Evolutionary conservation across 2,888 invertebrate species (phyloP).

Genomic region (Pyrrhosoma nymphula): DNA sequence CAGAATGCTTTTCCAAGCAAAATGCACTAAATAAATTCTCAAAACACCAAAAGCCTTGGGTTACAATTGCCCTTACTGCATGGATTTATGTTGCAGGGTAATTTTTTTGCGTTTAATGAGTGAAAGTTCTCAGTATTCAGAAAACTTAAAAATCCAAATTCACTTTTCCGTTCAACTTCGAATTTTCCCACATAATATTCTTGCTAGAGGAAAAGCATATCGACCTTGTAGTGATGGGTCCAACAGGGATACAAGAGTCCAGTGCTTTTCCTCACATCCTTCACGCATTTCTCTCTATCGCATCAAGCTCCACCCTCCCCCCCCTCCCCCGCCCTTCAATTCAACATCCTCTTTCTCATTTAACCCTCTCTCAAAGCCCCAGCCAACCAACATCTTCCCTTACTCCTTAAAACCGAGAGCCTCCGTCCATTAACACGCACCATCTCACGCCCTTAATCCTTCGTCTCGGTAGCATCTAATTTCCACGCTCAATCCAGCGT

Average conservation of each 20-base stretch:
- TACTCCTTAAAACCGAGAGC: conserved; percentile 10
- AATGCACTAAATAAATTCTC: no score
- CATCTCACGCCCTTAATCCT: conserved; percentile 58
- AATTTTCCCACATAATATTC: no score
- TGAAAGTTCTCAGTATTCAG: no score
- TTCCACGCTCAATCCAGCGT: conserved; percentile 67
- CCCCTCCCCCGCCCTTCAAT: not conserved
- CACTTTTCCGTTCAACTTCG: no score
- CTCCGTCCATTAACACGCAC: conserved; percentile 60
- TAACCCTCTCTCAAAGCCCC: not conserved
- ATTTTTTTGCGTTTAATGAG: no score
- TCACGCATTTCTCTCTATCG: not conserved
- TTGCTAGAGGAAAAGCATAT: no score
- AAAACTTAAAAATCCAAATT: no score
- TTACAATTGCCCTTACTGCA: no score
- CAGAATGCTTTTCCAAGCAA: no score
- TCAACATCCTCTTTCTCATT: not conserved
- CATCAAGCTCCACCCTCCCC: not conserved
- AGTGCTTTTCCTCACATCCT: not conserved
- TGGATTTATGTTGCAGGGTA: no score
- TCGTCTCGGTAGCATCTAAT: conserved; percentile 66
- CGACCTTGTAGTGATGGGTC: no score
- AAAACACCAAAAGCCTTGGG: no score
- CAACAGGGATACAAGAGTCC: not conserved
- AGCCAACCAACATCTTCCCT: not conserved